Evolutionary conservation across 2,888 invertebrate species (phyloP).

Genomic region (Polyommatus iphigenia): DNA sequence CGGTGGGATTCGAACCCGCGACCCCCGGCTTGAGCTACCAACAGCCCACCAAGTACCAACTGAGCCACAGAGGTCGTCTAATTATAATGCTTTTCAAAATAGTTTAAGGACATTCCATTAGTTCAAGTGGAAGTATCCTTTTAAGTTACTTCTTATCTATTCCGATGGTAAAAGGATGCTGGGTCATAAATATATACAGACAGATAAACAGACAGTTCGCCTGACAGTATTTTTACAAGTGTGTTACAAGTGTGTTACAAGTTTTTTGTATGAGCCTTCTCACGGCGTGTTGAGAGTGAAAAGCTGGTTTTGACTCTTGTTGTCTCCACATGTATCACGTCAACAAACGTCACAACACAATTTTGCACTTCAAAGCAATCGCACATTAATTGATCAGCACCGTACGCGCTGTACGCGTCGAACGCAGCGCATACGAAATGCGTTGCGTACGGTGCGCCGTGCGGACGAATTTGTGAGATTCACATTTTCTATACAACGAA

Average conservation of each 20-base stretch:
- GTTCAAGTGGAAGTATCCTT: constrained; percentile 21
- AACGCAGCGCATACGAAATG: too few relatives aligned
- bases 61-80: too few relatives aligned
- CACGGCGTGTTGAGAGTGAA: neutral
- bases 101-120: constrained; percentile 23
- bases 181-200: neutral
- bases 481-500: too few relatives aligned
- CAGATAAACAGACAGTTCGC: neutral
- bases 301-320: too few relatives aligned
- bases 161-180: constrained; percentile 5
- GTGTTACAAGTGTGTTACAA: neutral
- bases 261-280: neutral
- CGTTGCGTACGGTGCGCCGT: too few relatives aligned
- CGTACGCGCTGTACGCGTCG: too few relatives aligned
- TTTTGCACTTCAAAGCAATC: neutral
- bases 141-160: constrained; percentile 9
- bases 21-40: neutral
- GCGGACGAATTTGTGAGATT: too few relatives aligned
- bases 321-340: too few relatives aligned
- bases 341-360: neutral
- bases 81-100: neutral
- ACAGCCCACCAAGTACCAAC: too few relatives aligned
- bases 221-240: neutral
- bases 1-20: too few relatives aligned
- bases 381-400: too few relatives aligned